Base-by-base conservation (phyloP, 2,888 invertebrate genomes). In the Calameuta idolon region DNA sequence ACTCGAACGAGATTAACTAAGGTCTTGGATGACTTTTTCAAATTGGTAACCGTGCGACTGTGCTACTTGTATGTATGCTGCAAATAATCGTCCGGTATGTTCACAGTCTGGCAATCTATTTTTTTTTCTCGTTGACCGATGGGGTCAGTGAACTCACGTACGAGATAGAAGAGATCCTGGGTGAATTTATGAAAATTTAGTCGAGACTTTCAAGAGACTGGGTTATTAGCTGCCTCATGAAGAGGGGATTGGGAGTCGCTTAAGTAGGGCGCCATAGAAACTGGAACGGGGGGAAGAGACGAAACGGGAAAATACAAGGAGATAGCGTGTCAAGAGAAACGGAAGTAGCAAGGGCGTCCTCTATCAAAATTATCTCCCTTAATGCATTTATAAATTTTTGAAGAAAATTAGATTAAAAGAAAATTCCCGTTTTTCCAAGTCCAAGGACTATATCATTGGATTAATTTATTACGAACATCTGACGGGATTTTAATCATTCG, bases 161-260 rank as follows among this genome's bases (percentile, higher is more conserved):
- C 23, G 23, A 23, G 55, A 55, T 55, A 23, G 23, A 55, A 23
- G 55, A 55, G 55, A 55, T 9, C 23, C 55, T 55, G 55, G 55
- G 9, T 74, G 69, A 76, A 79, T 79, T 79, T 79, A 79, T 79
- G 79, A 74, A 76, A 79, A 79, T 79, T 79, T 76, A 79, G 33
- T 78, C 76, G 30, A 30, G n/a, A n/a, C 69, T 34, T 76, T 79
- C 74, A 74, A 74, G 74, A 74, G 76, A 76, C 76, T 68, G 69
- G 68, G 79, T 79, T 79, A 79, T 79, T 79, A 79, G 76, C 76
- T 75, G 34, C 79, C 40, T 69, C 73, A 73, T 68, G 76, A 74
- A 79, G 74, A 23, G 71, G 73, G 55, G 55, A 23, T 23, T 33
- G 73, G 73, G 34, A 74, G 74, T 79, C 73, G 73, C 79, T 77